Base-by-base conservation (phyloP, 2,797 vertebrate genomes). In the Margarornis squamiger region DNA sequence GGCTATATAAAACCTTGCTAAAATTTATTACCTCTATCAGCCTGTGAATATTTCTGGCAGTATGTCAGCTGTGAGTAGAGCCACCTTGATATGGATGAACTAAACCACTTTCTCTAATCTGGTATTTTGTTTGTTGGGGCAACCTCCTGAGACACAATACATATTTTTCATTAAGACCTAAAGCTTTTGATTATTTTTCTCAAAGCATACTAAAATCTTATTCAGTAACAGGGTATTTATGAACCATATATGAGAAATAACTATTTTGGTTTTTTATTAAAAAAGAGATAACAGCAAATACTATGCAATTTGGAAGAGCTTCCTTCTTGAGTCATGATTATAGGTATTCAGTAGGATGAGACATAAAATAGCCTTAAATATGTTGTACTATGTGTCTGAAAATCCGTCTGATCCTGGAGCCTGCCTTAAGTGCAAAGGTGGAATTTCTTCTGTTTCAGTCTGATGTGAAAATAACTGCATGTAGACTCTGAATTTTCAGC, bases 1-100 rank as follows among this genome's bases (percentile, higher is more conserved):
- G 86, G 61, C 79, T 88, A 41, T 48, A 59, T 66, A 94, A 95
- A 93, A 65, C 15, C 61, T 41, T 90, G 52, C 43, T 96, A 92
- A 95, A 95, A 96, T 78, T 74, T 95, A 77, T 70, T 75, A 57
- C 29, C 12, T 76, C 34, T 88, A 29, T 93, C 96, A 94, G 8
- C 62, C 52, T 55, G 51, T 75, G 92, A 97, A 89, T 72, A 88
- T 85, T 87, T 41, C 34, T 81, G 48, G 17, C 39, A 81, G 27
- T 32, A 24, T 92, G 29, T 86, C 72, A 94, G 17, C 67, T 92
- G 41, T 32, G 10, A 82, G 68, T 72, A 95, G 92, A 93, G 43
- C 66, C 38, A 95, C 66, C 57, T 88, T 83, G 38, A 75, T 89
- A 68, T 36, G 66, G 67, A 61, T 70, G 76, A 95, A 93, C 71